A percentile compares a stretch with the other conserved stretches of the same genome.
These are phyloP conservation scores for Cantharis lateralis DNA, from an alignment of 2,888 invertebrate genomes.

Conservation along the genomic window DNA sequence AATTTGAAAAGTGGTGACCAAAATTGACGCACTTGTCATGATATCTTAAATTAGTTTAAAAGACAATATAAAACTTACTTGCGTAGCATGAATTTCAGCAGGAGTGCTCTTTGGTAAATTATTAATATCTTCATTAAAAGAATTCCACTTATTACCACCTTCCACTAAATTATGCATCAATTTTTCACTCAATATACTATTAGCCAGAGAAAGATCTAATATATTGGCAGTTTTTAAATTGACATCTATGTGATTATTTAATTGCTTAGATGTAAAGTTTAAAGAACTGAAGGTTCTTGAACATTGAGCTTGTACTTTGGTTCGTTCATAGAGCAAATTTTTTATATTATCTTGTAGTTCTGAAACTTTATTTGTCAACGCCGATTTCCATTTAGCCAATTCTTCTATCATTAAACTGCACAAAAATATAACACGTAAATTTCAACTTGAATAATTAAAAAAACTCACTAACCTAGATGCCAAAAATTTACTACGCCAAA, in stretches of 20 bases:
- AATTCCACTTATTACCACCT: slow-evolving; percentile 11
- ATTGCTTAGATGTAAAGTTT: slow-evolving; percentile 58
- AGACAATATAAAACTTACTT: slow-evolving; percentile 20
- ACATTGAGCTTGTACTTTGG: slow-evolving; percentile 66
- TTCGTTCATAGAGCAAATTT: slow-evolving; percentile 71
- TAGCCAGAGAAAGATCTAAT: slow-evolving; percentile 66
- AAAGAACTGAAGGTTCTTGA: slow-evolving; percentile 68
- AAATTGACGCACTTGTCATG: too few relatives aligned
- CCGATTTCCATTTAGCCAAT: slow-evolving; percentile 83
- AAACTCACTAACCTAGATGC: slow-evolving; percentile 75
- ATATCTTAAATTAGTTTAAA: not conserved
- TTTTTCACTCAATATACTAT: slow-evolving; percentile 66
- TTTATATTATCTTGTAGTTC: slow-evolving; percentile 73
- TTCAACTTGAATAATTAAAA: not conserved
- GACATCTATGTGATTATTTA: slow-evolving; percentile 52
- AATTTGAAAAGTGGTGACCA: too few relatives aligned
- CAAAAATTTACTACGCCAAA: slow-evolving; percentile 95
- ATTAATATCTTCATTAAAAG: slow-evolving; percentile 19
- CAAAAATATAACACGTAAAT: slow-evolving; percentile 32
- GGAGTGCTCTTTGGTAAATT: slow-evolving; percentile 38
- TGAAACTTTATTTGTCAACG: slow-evolving; percentile 71
- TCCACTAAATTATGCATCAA: slow-evolving; percentile 49
- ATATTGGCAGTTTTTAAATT: slow-evolving; percentile 63
- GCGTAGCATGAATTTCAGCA: slow-evolving; percentile 36
- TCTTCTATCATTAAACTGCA: slow-evolving; percentile 90